Evolutionary conservation across 2,888 invertebrate species (phyloP), one percentile per base, ranked within the genome.

Genomic region (Crossocerus cetratus): DNA sequence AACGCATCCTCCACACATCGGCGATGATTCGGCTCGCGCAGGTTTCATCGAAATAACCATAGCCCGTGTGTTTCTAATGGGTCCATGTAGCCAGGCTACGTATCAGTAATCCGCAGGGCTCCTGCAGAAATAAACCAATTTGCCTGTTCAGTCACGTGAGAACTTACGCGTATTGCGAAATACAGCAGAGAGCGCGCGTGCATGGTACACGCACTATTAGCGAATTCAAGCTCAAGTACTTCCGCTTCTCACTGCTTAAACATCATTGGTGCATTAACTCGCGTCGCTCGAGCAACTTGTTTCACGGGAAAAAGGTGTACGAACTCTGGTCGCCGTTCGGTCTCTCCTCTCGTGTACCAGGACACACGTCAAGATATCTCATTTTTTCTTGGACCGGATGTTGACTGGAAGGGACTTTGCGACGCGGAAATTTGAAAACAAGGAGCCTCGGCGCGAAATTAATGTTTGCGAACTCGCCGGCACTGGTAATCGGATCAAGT

Each of bases 121-220:
- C 44, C 60, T 23, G 23, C 62, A 59, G 45, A 62, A 65, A 72
- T 65, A 58, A 45, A 65, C 58, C 68, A 61, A 68, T 68, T 74
- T 59, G 62, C 62, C 61, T 71, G 71, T 58, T 49, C 68, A 67
- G 60, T 68, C 66, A 70, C 73, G 76, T 23, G 69, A 69, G 61
- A 71, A 62, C 58, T 55, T 42, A 72, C 70, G 70, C 78, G 69
- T 61, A 71, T 22, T 59, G 64, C 70, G 67, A 42, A 64, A 63
- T 72, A 58, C 63, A 62, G 57, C 20, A 8, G 22, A n/a, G 16
- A 56, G 23, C 54, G 57, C 42, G 63, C 58, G 67, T 58, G 60
- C 58, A 23, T 59, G 60, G 55, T 59, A 44, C 2, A 49, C 49
- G 4, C 3, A 14, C 49, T 49, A 16, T 16, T 16, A n/a, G 49